Evolutionary conservation across 1,140 invertebrate species (phyloP), one percentile per base, ranked within the genome.

Genomic region (Micrasema longulum): DNA sequence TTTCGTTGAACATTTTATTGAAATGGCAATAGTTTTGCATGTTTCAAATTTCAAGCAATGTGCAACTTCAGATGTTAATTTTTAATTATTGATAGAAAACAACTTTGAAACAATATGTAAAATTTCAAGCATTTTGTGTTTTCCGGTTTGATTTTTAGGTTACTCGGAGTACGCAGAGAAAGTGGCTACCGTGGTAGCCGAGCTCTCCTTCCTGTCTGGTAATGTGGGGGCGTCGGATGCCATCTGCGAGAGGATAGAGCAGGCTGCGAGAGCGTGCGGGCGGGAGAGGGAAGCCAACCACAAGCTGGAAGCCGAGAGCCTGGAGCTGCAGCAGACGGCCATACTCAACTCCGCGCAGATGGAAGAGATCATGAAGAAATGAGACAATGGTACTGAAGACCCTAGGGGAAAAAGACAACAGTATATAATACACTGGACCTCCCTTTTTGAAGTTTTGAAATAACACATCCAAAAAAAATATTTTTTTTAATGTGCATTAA

Each of bases 121-220:
- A n/a, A n/a, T n/a, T n/a, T n/a, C n/a, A n/a, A n/a, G n/a, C n/a
- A n/a, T n/a, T n/a, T n/a, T n/a, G n/a, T n/a, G n/a, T n/a, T n/a
- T n/a, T n/a, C n/a, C n/a, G n/a, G n/a, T n/a, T 20, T 48, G 12
- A 18, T 48, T 48, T 48, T n/a, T 16, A 85, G 84, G 82, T 78
- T 84, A 85, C 47, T 81, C 83, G 81, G 83, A 85, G 74, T 84
- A 85, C 81, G 83, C 82, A 31, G 83, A 84, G 74, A 84, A 83
- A 70, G 45, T 85, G 71, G 84, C 83, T 53, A 85, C 84, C 57
- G 77, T 80, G n/a, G 81, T 81, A 50, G 84, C 84, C 68, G 84
- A 85, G 77, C 82, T 85, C 77, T 85, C 84, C 62, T 85, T 81
- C 69, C 71, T 84, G 26, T 81, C 84, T 36, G 84, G 84, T 31